Conservation (phyloP, 2,113 vertebrate species). For the Cyanoramphus novaezelandiae region DNA sequence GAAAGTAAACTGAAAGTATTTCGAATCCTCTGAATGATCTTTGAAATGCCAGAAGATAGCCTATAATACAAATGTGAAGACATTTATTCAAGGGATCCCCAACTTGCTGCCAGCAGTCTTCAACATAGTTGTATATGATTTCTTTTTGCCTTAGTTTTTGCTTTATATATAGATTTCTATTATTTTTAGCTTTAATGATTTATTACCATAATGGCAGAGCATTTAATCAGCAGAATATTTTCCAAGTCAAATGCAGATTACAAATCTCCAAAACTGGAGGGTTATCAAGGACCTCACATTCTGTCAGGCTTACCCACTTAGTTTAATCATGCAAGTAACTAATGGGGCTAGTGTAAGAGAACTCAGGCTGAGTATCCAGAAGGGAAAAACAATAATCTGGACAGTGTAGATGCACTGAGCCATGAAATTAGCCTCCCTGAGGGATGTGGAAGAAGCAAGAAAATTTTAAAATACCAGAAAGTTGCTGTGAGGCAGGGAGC, state of each 20-base stretch:
- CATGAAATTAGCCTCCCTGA: slow-evolving; percentile 41
- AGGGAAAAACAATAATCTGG: slow-evolving; percentile 41
- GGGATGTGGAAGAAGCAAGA: neutral
- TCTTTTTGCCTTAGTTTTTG: neutral
- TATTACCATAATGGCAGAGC: neutral
- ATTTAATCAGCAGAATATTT: neutral
- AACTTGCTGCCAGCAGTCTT: neutral
- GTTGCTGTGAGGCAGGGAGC: neutral
- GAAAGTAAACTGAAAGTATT: neutral
- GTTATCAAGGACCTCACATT: slow-evolving; percentile 15
- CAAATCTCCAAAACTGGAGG: slow-evolving; percentile 5
- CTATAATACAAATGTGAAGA: neutral
- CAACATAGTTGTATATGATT: neutral
- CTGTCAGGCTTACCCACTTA: slow-evolving; percentile 5
- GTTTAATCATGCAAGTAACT: slow-evolving; percentile 45
- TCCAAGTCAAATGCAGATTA: slow-evolving; percentile 14
- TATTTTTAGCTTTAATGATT: neutral
- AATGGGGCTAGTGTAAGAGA: slow-evolving; percentile 14
- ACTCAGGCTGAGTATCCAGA: slow-evolving; percentile 30
- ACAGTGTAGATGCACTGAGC: neutral
- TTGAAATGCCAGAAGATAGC: neutral
- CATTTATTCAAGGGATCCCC: neutral
- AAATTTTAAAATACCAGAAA: slow-evolving; percentile 9
- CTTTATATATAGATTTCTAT: neutral
- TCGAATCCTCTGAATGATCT: neutral